Evolutionary conservation across 2,113 vertebrate genomes (phyloP).

Genomic region (Turnix velox): DNA sequence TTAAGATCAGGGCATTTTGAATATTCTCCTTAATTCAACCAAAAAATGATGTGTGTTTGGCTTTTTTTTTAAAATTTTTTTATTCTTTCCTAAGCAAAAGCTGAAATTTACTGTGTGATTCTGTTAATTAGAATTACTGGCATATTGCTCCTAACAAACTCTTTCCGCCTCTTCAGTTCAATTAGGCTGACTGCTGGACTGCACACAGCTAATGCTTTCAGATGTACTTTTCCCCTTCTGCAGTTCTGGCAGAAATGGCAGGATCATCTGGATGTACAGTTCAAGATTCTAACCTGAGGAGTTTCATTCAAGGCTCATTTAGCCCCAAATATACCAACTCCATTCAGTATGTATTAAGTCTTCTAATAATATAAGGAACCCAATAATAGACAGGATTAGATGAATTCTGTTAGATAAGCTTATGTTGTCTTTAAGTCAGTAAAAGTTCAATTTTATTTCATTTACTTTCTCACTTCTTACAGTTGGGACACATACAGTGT

Average conservation of each 20-base stretch:
- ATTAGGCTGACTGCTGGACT: background rate
- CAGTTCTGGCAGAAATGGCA: background rate
- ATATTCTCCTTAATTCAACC: background rate
- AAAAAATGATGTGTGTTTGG: background rate
- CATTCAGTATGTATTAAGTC: background rate
- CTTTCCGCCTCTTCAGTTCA: background rate
- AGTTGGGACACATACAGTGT: background rate
- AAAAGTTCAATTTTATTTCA: background rate
- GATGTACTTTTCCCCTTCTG: background rate
- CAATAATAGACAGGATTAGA: background rate
- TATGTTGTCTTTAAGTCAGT: background rate
- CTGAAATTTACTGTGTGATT: background rate
- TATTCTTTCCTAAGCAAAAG: background rate
- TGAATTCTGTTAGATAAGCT: background rate
- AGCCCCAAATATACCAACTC: background rate
- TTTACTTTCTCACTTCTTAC: background rate
- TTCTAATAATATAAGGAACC: background rate
- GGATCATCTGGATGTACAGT: background rate
- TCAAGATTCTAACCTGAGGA: background rate
- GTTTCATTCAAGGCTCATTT: background rate
- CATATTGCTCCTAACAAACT: background rate
- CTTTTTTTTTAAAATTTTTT: fast-evolving
- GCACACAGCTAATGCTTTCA: background rate
- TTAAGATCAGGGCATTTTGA: background rate
- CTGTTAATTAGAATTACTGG: background rate